phyloP scores from a whole-genome alignment of 1,140 invertebrate genomes.

The Plutomurus gul region DNA sequence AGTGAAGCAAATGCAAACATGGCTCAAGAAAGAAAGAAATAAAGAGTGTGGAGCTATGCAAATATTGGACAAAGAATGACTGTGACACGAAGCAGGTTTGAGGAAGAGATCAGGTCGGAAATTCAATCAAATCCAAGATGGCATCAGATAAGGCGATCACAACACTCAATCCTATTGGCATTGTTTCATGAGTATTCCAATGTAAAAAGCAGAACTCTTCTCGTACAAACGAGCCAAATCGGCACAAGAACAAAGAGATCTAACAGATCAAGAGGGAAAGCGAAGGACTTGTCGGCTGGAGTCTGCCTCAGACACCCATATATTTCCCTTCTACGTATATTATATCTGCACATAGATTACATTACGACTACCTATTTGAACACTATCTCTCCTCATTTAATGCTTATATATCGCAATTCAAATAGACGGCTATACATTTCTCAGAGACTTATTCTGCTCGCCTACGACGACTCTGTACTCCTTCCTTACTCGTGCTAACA shows the following conservation, averaged over 20 bases:
- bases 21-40: not conserved
- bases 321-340: not conserved
- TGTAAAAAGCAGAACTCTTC: not conserved
- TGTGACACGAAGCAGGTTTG: slow-evolving; percentile 23
- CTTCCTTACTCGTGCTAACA: too few species aligned
- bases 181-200: not conserved
- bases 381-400: not conserved
- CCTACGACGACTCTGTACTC: too few species aligned
- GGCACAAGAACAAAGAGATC: slow-evolving; percentile 22
- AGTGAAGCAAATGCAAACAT: slow-evolving; percentile 15
- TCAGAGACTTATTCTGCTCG: too few species aligned
- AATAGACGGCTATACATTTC: too few species aligned
- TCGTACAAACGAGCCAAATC: not conserved
- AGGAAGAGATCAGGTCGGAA: slow-evolving; percentile 27
- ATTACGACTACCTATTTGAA: not conserved
- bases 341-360: not conserved
- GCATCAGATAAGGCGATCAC: slow-evolving; percentile 34
- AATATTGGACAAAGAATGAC: slow-evolving; percentile 25
- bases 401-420: too few species aligned
- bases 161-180: slow-evolving; percentile 30
- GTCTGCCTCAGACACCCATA: not conserved
- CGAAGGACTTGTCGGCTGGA: slow-evolving; percentile 2
- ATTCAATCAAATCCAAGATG: slow-evolving; percentile 39
- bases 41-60: slow-evolving; percentile 10
- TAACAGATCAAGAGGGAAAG: slow-evolving; percentile 26